Evolutionary conservation across 64 coral and sea anemone species (phyloP), one percentile per base, ranked within the genome.

Genomic region (Dendronephthya gigantea): DNA sequence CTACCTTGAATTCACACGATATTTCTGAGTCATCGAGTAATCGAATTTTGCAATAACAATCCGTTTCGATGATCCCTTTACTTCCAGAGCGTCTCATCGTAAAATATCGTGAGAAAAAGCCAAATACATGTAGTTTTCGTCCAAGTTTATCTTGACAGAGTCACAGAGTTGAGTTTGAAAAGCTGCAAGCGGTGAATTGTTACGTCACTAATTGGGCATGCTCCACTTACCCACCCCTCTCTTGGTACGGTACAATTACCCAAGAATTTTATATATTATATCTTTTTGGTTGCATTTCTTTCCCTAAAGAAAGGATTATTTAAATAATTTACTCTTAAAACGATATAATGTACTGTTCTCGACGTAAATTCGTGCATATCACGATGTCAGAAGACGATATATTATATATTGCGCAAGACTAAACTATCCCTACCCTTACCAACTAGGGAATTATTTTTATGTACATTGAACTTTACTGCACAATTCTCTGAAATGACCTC

Each of bases 1-100:
- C 83, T 87, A 98, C 95, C 95, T 92, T 93, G 86, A 98, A 98
- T 87, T 98, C 95, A 50, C 95, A 98, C 58, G 95, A 89, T 82
- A 98, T 48, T 70, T 98, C 95, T 7, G 92, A 93, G 79, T 98
- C 95, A 81, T 98, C 95, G 4, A 98, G 72, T 47, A 98, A 87
- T 50, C 95, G 91, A 81, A 98, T 93, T 87, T 93, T 98, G 59
- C 91, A 93, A 36, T 90, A 88, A 69, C 89, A 98, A 45, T 98
- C 95, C 30, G 89, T 86, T 27, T 98, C 95, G 37, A 98, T 85
- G 69, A 93, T 98, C 37, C 87, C 88, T 84, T 89, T 98, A 72
- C 95, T 98, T 8, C 87, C 84, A 85, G 86, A 89, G 49, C 84
- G 91, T 47, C 89, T 74, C 95, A 98, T 98, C 10, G 30, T 92